These are phyloP conservation scores for Paramuricea clavata DNA, from an alignment of 92 coral and sea anemone genomes.

Conservation along the genomic window DNA sequence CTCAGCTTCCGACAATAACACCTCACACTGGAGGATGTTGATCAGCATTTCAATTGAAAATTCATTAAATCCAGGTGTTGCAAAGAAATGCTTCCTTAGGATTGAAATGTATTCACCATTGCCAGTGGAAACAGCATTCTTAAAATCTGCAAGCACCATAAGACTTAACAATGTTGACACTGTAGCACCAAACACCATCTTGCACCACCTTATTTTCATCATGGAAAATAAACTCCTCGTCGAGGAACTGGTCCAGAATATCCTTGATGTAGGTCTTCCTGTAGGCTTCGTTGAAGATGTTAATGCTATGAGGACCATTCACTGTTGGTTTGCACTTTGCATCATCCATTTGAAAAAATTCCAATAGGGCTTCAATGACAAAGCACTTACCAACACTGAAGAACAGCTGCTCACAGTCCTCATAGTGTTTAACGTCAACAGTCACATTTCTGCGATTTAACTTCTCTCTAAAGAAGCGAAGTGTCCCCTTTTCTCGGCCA, in stretches of 20 bases:
- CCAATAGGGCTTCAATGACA: too few relatives aligned
- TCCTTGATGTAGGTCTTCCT: neutral
- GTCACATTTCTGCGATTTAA: constrained; percentile 3
- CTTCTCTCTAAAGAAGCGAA: constrained; percentile 19
- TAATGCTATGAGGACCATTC: neutral
- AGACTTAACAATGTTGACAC: neutral
- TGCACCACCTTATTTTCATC: neutral
- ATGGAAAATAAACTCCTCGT: neutral
- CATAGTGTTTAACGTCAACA: neutral
- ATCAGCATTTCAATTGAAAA: neutral
- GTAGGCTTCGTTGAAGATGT: neutral
- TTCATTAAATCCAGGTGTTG: constrained; percentile 1
- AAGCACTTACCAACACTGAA: too few relatives aligned
- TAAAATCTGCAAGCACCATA: neutral
- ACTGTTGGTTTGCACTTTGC: too few relatives aligned
- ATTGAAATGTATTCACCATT: too few relatives aligned
- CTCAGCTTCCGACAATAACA: neutral
- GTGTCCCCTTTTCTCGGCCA: too few relatives aligned
- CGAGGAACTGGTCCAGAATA: neutral
- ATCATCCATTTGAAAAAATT: too few relatives aligned
- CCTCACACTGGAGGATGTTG: constrained; percentile 4
- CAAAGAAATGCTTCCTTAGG: constrained; percentile 9
- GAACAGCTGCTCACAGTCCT: too few relatives aligned
- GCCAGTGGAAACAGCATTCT: too few relatives aligned
- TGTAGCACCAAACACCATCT: too few relatives aligned